Evolutionary conservation across 2,888 invertebrate genomes (phyloP).

Genomic region (Heterodera filipjevi): DNA sequence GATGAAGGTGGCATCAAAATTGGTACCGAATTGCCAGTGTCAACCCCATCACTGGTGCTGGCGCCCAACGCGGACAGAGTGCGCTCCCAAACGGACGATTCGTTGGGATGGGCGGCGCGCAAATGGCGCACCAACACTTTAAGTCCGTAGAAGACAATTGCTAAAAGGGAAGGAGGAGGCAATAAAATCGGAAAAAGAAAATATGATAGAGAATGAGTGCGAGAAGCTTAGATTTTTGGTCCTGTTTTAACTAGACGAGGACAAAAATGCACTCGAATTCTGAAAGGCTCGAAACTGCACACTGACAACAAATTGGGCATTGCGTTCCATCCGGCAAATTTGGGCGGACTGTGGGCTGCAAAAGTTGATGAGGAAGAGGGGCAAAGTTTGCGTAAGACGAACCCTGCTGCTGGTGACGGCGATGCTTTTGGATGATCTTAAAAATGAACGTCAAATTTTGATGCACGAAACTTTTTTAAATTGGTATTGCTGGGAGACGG

Average conservation of each 20-base stretch:
- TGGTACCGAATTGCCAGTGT: not conserved
- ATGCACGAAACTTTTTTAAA: no score
- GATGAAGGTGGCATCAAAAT: no score
- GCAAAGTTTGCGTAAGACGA: not conserved
- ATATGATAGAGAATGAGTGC: no score
- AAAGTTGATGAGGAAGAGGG: slow-evolving; percentile 21
- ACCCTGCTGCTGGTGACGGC: not conserved
- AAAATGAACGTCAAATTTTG: no score
- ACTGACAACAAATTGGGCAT: slow-evolving; percentile 44
- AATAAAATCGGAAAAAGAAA: no score
- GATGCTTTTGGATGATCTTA: slow-evolving; percentile 23
- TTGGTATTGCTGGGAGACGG: no score
- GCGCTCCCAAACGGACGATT: slow-evolving; percentile 35
- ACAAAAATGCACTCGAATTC: not conserved
- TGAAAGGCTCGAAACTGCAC: slow-evolving; percentile 8
- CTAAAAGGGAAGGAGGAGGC: slow-evolving; percentile 36
- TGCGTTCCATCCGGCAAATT: slow-evolving; percentile 41
- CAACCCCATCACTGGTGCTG: not conserved
- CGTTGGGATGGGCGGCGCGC: slow-evolving; percentile 44
- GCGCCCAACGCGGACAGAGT: slow-evolving; percentile 15
- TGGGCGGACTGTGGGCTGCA: slow-evolving; percentile 33
- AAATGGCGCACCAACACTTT: slow-evolving; percentile 48
- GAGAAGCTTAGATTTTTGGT: no score
- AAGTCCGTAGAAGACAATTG: slow-evolving; percentile 53
- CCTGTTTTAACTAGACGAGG: slow-evolving; percentile 17